Base-by-base conservation (phyloP, 2,888 invertebrate genomes). In the Silvanus unidentatus region DNA sequence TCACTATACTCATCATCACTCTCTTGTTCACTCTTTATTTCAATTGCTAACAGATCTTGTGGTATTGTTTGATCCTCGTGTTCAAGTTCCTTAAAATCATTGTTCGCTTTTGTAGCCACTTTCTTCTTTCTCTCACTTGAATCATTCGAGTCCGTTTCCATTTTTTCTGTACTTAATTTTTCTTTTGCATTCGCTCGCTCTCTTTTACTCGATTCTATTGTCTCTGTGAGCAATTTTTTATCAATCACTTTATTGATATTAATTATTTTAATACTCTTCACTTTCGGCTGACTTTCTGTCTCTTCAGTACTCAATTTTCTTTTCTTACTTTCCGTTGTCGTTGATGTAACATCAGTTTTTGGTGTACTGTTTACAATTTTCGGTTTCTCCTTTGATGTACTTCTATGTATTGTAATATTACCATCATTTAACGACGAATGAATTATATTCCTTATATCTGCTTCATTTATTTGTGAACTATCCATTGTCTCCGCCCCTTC, bases 1-100 rank as follows among this genome's bases (percentile, higher is more conserved):
- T 62, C 62, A 15, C 48, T 54, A 13, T 48, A 42, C 42, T 61
- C 64, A 10, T 62, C 62, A 1, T 62, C 66, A 5, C 64, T 60
- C 29, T 60, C 62, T 0, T 66, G 63, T 55, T 71, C 69, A 42
- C 62, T 66, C 55, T 71, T 71, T 34, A 69, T 64, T 39, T 59
- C 58, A 29, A 62, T 55, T 8, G 43, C 11, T 5, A 13, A 11
- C 4, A 15, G 8, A 10, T 13, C 11, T 32, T 32, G 11, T 11
- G n/a, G 11, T n/a, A n/a, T 12, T 11, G 32, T 32, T n/a, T 32
- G 12, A 11, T 32, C 12, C 3, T 11, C 12, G 4, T 32, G 32
- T 3, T 22, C 22, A 5, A 22, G 8, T 22, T 3, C 3, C 8
- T 22, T 3, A 3, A 22, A 5, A 32, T 5, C 10, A 11, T 11